Percentiles rank a stretch among this genome's conserved stretches.
Conservation (phyloP, 2,797 vertebrate species). For the Tenualosa ilisha region DNA sequence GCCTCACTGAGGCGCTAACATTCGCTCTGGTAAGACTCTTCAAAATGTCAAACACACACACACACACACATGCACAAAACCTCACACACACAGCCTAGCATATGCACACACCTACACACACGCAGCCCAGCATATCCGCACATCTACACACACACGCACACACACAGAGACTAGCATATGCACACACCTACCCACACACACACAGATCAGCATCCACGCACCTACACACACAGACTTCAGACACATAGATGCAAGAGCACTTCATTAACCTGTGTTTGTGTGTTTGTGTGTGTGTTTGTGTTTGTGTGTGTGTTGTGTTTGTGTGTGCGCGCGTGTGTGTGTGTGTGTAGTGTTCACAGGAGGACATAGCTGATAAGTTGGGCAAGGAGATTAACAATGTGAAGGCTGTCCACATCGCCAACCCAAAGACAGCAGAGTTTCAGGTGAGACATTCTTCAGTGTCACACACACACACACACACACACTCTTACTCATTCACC, state of each 20-base stretch:
- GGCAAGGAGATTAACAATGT: slow-evolving; percentile 81
- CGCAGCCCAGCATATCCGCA: background rate
- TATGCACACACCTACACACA: background rate
- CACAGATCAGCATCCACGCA: no score
- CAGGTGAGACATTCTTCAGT: slow-evolving; percentile 76
- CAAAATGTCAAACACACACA: background rate
- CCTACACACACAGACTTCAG: background rate
- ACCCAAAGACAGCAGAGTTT: slow-evolving; percentile 96
- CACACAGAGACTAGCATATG: background rate
- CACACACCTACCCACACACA: no score
- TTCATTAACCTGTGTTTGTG: background rate
- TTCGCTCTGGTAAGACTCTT: slow-evolving; percentile 87
- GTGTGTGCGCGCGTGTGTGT: no score
- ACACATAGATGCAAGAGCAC: no score
- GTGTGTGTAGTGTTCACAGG: slow-evolving; percentile 84
- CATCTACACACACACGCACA: background rate
- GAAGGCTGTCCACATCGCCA: slow-evolving; percentile 86
- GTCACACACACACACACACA: background rate
- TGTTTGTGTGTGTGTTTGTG: no score
- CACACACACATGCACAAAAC: background rate
- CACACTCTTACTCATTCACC: background rate
- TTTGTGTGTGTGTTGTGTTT: no score
- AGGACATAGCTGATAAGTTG: slow-evolving; percentile 93
- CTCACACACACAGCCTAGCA: background rate
- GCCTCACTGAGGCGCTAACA: slow-evolving; percentile 94